These are phyloP conservation scores for Hyles lineata DNA, from an alignment of 2,888 invertebrate genomes.

Conservation along the genomic window DNA sequence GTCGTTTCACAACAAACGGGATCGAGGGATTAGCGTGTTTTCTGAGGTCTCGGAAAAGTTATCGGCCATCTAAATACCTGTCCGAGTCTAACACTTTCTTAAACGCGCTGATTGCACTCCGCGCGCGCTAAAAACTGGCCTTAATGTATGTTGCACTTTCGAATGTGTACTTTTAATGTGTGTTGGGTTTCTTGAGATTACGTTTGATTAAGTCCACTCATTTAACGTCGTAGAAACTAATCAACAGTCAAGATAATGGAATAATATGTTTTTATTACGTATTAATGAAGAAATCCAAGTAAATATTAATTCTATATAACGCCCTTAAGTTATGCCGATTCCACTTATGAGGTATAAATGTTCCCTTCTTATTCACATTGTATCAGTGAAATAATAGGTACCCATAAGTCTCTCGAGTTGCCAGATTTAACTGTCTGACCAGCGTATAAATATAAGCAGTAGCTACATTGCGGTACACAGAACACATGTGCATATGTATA, in stretches of 20 bases:
- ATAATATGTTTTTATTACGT: no score
- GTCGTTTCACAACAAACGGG: not conserved
- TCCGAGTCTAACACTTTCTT: constrained; percentile 1
- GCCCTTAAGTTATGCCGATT: no score
- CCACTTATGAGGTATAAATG: no score
- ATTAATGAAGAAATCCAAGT: no score
- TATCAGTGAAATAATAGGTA: no score
- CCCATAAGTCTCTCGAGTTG: no score
- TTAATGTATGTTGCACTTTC: not conserved
- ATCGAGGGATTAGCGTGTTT: not conserved
- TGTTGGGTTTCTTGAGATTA: not conserved
- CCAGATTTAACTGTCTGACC: no score
- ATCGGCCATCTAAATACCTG: not conserved
- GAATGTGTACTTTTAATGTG: not conserved
- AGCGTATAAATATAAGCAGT: no score
- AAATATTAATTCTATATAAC: no score
- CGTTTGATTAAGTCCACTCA: not conserved
- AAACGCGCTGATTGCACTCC: not conserved
- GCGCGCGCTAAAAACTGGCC: not conserved
- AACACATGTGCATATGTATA: not conserved
- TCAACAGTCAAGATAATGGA: no score
- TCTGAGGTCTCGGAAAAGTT: not conserved
- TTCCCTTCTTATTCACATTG: no score
- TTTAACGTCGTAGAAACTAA: not conserved
- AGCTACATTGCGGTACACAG: no score